These are phyloP conservation scores for Ailuropoda melanoleuca DNA, from an alignment of 2,113 vertebrate genomes.

Conservation along the genomic window DNA sequence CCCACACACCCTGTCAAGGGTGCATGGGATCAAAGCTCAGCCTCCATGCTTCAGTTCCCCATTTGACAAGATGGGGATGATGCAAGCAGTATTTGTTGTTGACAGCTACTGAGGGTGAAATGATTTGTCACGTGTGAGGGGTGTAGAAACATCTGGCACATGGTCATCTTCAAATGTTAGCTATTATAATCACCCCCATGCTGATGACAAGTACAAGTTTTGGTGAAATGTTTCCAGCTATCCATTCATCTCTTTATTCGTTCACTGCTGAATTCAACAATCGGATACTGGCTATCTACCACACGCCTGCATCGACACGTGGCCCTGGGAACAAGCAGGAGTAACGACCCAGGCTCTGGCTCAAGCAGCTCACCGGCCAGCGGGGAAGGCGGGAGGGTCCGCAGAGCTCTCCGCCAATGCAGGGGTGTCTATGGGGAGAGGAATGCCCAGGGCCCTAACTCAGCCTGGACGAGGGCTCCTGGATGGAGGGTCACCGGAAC, in stretches of 20 bases:
- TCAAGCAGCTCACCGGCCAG: not conserved
- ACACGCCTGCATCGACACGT: too few relatives aligned
- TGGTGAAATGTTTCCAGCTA: not conserved
- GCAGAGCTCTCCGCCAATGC: not conserved
- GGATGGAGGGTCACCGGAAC: not conserved
- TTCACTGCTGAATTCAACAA: not conserved
- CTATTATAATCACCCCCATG: not conserved
- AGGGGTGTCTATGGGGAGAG: accelerated
- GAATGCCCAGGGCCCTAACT: accelerated
- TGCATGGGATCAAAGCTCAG: not conserved
- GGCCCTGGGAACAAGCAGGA: not conserved
- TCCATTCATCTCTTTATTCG: not conserved
- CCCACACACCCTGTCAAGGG: not conserved
- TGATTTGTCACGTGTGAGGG: not conserved
- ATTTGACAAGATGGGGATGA: not conserved
- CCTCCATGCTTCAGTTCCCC: not conserved
- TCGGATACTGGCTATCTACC: too few relatives aligned
- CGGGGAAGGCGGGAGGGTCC: not conserved
- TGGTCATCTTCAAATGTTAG: not conserved
- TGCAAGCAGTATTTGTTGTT: not conserved
- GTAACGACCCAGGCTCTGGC: not conserved
- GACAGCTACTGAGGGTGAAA: not conserved
- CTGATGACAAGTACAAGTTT: not conserved
- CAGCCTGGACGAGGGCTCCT: not conserved
- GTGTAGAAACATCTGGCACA: not conserved